These are phyloP conservation scores for Salvelinus namaycush DNA, from an alignment of 2,113 vertebrate genomes.

Conservation along the genomic window DNA sequence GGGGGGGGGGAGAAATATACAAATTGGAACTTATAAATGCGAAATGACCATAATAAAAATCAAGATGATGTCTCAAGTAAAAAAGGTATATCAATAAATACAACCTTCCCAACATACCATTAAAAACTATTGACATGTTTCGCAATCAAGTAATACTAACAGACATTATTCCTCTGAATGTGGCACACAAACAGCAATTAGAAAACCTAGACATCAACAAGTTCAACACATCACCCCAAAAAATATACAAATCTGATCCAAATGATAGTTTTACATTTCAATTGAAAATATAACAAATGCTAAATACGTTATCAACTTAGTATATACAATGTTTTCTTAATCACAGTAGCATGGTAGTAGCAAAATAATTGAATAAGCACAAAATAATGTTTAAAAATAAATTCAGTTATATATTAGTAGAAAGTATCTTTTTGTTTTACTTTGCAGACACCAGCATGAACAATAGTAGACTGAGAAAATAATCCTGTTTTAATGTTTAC, in stretches of 20 bases:
- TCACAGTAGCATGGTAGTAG: conserved; percentile 99
- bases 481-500: conserved; percentile 91
- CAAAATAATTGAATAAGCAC: conserved; percentile 99
- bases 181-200: conserved; percentile 97
- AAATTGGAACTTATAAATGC: conserved; percentile 98
- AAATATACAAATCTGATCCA: conserved; percentile 99
- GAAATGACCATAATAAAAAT: conserved; percentile 99
- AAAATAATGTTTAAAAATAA: conserved; percentile 99
- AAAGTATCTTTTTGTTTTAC: conserved; percentile 89
- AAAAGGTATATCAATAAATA: conserved; percentile 97
- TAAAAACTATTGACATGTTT: conserved; percentile 99
- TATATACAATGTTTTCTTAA: conserved; percentile 98
- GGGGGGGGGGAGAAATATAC: conserved; percentile 97
- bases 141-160: conserved; percentile 98
- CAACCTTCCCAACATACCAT: conserved; percentile 99
- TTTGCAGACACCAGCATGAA: conserved; percentile 97
- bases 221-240: conserved; percentile 96
- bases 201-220: conserved; percentile 98
- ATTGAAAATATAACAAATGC: conserved; percentile 99
- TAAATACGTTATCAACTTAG: conserved; percentile 98
- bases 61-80: conserved; percentile 97
- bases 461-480: conserved; percentile 92
- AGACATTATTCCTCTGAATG: conserved; percentile 97
- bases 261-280: conserved; percentile 99
- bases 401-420: conserved; percentile 98